phyloP scores from a whole-genome alignment of 2,113 vertebrate species.

The Leptobrachium ailaonicum region DNA sequence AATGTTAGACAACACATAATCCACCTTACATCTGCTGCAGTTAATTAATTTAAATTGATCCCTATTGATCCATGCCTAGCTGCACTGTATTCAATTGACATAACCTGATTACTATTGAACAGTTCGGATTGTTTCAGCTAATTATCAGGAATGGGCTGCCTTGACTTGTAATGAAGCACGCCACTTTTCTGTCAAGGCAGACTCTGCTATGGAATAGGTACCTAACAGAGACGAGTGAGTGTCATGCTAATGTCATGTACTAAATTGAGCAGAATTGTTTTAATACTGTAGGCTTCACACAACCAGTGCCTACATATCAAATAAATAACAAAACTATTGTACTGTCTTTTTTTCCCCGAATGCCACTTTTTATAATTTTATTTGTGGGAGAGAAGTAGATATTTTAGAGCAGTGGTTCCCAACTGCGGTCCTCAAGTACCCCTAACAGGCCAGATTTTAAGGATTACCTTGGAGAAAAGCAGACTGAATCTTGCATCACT shows the following conservation, averaged over 20 bases:
- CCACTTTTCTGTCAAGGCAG: conserved; percentile 21
- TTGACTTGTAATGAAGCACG: conserved; percentile 29
- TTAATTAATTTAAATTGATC: conserved; percentile 38
- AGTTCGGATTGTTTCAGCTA: conserved; percentile 38
- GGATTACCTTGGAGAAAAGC: too few relatives aligned
- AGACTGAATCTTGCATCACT: too few relatives aligned
- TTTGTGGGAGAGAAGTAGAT: too few relatives aligned
- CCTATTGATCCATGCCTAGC: conserved; percentile 26
- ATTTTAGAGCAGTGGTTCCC: too few relatives aligned
- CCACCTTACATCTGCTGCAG: conserved; percentile 24
- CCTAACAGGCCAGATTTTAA: too few relatives aligned
- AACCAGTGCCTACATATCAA: background rate
- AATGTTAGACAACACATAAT: background rate
- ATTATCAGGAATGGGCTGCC: conserved; percentile 35
- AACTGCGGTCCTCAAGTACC: too few relatives aligned
- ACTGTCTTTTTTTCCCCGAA: background rate
- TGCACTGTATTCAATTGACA: conserved; percentile 27
- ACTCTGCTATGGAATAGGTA: conserved; percentile 20
- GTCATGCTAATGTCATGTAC: conserved; percentile 22
- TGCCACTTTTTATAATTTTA: too few relatives aligned
- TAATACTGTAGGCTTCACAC: conserved; percentile 4
- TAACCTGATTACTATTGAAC: conserved; percentile 44
- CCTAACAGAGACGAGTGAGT: conserved; percentile 4
- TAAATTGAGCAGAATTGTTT: conserved; percentile 22
- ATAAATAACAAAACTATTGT: background rate